phyloP scores from a whole-genome alignment of 2,797 vertebrate species.

The Decapterus maruadsi region DNA sequence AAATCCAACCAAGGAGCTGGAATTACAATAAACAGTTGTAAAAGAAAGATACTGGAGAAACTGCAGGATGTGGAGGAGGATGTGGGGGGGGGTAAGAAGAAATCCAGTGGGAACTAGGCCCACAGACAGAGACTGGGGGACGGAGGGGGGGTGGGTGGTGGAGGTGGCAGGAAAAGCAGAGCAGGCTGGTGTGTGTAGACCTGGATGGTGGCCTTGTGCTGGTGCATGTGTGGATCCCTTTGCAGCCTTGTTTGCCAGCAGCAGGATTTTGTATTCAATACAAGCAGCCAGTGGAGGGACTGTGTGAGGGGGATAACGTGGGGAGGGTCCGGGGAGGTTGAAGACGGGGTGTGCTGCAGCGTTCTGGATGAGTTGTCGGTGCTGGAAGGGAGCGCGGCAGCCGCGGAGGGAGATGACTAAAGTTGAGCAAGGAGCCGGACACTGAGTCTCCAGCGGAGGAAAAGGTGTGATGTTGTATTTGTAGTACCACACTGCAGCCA shows the following conservation, averaged over 20 bases:
- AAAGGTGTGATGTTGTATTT: constrained; percentile 37
- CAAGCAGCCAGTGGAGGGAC: constrained; percentile 37
- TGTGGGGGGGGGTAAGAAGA: constrained; percentile 1
- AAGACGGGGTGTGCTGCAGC: constrained; percentile 29
- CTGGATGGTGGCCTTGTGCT: constrained; percentile 43
- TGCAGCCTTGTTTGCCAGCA: constrained; percentile 52
- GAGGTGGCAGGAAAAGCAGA: constrained; percentile 37
- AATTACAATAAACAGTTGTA: constrained; percentile 39
- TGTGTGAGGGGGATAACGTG: constrained; percentile 51
- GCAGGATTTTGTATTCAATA: constrained; percentile 63
- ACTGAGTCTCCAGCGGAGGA: constrained; percentile 16
- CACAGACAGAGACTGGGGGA: constrained; percentile 30
- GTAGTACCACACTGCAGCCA: constrained; percentile 26
- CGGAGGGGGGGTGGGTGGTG: no score
- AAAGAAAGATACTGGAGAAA: constrained; percentile 40
- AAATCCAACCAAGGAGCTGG: constrained; percentile 31
- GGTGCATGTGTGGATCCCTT: constrained; percentile 38
- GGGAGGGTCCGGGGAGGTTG: constrained; percentile 45
- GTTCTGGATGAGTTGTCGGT: constrained; percentile 49
- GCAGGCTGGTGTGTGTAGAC: constrained; percentile 37
- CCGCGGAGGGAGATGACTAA: constrained; percentile 47
- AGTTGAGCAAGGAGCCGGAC: constrained; percentile 28
- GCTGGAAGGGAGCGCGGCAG: constrained; percentile 30
- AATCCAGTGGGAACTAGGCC: constrained; percentile 6
- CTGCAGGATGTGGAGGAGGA: neutral